Evolutionary conservation across 2,888 invertebrate genomes (phyloP).

Genomic region (Mylabris sibirica): DNA sequence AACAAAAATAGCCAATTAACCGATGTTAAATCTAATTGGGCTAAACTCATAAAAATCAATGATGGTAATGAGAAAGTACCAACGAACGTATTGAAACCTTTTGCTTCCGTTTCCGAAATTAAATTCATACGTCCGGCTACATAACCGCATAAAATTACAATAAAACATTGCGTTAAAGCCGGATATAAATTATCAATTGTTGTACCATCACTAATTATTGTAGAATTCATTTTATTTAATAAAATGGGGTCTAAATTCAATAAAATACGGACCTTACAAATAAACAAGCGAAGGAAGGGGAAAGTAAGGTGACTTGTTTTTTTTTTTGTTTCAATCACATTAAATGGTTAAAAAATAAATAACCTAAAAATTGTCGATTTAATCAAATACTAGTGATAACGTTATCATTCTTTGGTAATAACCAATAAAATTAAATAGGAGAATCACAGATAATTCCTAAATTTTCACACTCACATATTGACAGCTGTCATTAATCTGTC

Average conservation of each 20-base stretch:
- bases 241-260: neutral
- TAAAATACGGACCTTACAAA: neutral
- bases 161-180: slow-evolving; percentile 91
- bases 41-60: slow-evolving; percentile 88
- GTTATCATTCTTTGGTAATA: neutral
- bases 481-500: neutral
- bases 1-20: slow-evolving; percentile 94
- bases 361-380: neutral
- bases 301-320: neutral
- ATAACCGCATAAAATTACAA: slow-evolving; percentile 90
- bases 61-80: slow-evolving; percentile 93
- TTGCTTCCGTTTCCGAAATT: slow-evolving; percentile 83
- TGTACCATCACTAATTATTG: slow-evolving; percentile 42
- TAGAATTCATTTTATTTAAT: slow-evolving; percentile 5
- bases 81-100: slow-evolving; percentile 91
- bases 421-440: neutral
- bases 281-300: neutral
- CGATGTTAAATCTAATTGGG: slow-evolving; percentile 79
- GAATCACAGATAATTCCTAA: slow-evolving; percentile 5
- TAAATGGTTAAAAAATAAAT: no score
- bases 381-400: neutral
- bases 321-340: neutral
- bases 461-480: neutral
- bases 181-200: slow-evolving; percentile 85
- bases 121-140: slow-evolving; percentile 84